Evolutionary conservation across 2,797 vertebrate species (phyloP).

Genomic region (Microcaecilia unicolor): DNA sequence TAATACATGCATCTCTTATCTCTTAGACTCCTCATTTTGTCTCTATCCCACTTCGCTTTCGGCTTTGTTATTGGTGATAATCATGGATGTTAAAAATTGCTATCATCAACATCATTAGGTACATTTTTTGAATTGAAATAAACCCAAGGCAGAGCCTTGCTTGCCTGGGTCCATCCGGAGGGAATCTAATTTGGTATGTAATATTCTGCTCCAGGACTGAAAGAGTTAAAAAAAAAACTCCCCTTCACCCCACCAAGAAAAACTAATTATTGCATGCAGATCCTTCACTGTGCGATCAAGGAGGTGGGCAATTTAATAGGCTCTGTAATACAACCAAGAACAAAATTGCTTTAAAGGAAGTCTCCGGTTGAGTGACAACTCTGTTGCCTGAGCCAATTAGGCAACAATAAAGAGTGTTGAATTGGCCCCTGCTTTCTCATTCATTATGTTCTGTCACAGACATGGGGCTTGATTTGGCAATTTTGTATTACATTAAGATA

Average conservation of each 20-base stretch:
- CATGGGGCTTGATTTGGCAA: slow-evolving; percentile 80
- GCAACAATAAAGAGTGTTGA: slow-evolving; percentile 75
- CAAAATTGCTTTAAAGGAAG: slow-evolving; percentile 76
- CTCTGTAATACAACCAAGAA: slow-evolving; percentile 76
- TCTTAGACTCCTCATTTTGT: too few relatives aligned
- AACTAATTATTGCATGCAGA: slow-evolving; percentile 78
- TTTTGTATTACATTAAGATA: slow-evolving; percentile 78
- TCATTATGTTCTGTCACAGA: slow-evolving; percentile 85
- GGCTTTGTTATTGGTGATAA: too few relatives aligned
- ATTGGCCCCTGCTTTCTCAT: slow-evolving; percentile 72
- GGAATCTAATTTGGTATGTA: too few relatives aligned
- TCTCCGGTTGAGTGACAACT: slow-evolving; percentile 78
- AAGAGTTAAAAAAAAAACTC: slow-evolving; percentile 69
- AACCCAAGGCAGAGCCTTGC: too few relatives aligned
- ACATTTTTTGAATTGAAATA: too few relatives aligned
- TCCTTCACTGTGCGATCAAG: slow-evolving; percentile 73
- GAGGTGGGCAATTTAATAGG: slow-evolving; percentile 76
- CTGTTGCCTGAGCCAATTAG: slow-evolving; percentile 80
- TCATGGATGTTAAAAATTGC: too few relatives aligned
- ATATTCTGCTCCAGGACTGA: slow-evolving; percentile 45
- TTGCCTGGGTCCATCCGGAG: too few relatives aligned
- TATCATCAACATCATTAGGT: too few relatives aligned
- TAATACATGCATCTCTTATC: too few relatives aligned
- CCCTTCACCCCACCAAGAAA: too few relatives aligned
- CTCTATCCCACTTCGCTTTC: too few relatives aligned